Conservation (phyloP, 2,113 vertebrate species). For the Rousettus leschenaultii region DNA sequence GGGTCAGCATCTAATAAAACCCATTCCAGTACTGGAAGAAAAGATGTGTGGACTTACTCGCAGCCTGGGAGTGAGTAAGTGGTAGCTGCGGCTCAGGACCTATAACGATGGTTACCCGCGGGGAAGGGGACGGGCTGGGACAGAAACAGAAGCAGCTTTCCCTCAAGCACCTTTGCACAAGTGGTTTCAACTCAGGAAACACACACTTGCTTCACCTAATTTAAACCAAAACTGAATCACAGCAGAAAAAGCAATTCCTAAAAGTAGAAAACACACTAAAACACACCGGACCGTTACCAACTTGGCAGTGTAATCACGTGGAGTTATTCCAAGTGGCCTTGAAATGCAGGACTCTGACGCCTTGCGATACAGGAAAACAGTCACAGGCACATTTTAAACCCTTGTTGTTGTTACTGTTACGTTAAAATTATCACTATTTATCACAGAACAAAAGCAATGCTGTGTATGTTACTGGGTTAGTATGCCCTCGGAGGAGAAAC, state of each 20-base stretch:
- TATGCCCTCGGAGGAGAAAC: neutral
- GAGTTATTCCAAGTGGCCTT: neutral
- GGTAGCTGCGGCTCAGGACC: neutral
- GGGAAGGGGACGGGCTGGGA: neutral
- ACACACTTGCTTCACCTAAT: neutral
- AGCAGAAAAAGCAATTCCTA: neutral
- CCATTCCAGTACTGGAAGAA: neutral
- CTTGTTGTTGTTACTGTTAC: neutral
- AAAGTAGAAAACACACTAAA: neutral
- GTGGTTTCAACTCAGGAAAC: neutral
- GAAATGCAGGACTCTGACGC: neutral
- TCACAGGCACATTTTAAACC: neutral
- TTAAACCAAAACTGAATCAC: neutral
- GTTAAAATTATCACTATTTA: neutral
- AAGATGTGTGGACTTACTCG: neutral
- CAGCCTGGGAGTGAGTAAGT: neutral
- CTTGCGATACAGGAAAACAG: neutral
- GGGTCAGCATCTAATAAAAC: neutral
- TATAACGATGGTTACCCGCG: neutral
- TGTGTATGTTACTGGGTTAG: neutral
- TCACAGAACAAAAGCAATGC: neutral
- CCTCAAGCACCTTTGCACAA: neutral
- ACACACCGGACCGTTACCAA: neutral
- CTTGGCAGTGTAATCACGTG: neutral
- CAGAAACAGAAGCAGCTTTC: neutral